These are phyloP conservation scores for Dasyornis broadbenti DNA, from an alignment of 2,113 vertebrate species.

Conservation along the genomic window DNA sequence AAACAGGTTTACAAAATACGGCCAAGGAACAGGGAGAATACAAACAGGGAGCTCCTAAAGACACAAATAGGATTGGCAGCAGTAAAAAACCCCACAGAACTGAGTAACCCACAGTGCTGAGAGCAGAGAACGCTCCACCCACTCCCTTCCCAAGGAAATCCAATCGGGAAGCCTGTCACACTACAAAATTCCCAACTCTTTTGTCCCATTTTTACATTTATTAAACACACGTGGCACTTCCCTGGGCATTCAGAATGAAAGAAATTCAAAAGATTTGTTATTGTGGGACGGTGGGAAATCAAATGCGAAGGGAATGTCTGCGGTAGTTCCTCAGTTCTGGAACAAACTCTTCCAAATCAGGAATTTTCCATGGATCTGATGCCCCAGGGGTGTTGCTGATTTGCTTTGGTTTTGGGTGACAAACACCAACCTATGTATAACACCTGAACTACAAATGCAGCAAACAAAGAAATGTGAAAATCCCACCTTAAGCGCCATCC, in stretches of 20 bases:
- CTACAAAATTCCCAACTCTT: not conserved
- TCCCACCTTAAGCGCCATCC: not conserved
- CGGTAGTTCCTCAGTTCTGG: not conserved
- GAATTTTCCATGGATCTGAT: not conserved
- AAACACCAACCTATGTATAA: not conserved
- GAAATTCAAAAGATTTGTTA: not conserved
- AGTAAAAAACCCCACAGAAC: not conserved
- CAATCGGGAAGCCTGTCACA: accelerated
- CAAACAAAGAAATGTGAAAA: not conserved
- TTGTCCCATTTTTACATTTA: not conserved
- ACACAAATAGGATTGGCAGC: not conserved
- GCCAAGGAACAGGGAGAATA: not conserved
- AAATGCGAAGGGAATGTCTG: accelerated
- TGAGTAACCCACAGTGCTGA: not conserved
- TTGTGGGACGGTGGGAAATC: not conserved
- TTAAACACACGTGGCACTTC: not conserved
- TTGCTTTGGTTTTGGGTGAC: not conserved
- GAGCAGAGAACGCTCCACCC: not conserved
- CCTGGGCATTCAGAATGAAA: not conserved
- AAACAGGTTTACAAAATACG: not conserved
- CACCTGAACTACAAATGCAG: not conserved
- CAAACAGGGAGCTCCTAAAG: not conserved
- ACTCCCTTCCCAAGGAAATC: not conserved
- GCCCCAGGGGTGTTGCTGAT: not conserved
- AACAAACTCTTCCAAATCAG: not conserved